phyloP scores from a whole-genome alignment of 2,797 vertebrate species.

The Arnoldichthys spilopterus region DNA sequence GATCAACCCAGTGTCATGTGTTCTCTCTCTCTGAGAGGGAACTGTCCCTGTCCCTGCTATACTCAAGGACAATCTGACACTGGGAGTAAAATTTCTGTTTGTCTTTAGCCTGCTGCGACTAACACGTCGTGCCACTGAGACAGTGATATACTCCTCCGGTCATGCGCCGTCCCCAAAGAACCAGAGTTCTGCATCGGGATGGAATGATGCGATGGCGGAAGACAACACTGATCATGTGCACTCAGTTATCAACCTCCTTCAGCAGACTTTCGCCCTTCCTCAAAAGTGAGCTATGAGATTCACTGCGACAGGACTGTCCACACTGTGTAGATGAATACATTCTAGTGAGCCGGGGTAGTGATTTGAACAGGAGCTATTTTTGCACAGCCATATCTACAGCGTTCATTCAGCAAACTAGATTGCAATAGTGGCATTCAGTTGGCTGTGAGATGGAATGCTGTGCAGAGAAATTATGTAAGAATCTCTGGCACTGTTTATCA shows the following conservation, averaged over 20 bases:
- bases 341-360: neutral
- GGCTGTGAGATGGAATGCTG: neutral
- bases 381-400: neutral
- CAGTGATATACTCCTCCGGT: constrained; percentile 24
- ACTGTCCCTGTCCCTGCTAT: constrained; percentile 43
- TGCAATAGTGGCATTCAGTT: constrained; percentile 4
- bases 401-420: constrained; percentile 10
- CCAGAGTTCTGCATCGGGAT: neutral
- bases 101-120: constrained; percentile 56
- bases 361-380: constrained; percentile 16
- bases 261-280: neutral
- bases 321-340: neutral
- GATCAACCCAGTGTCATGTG: constrained; percentile 60
- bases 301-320: constrained; percentile 10
- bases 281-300: constrained; percentile 15
- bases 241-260: constrained; percentile 4
- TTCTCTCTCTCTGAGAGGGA: constrained; percentile 28
- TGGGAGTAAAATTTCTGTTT: neutral
- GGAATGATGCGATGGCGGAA: constrained; percentile 28
- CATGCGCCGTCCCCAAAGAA: constrained; percentile 16
- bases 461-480: constrained; percentile 22
- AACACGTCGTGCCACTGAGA: constrained; percentile 70
- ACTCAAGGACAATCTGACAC: constrained; percentile 57
- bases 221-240: constrained; percentile 8
- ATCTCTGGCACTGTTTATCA: neutral